A percentile compares a stretch with the other conserved stretches of the same genome.
phyloP scores from a whole-genome alignment of 2,888 invertebrate genomes.

The Chromoteleia sp. region DNA sequence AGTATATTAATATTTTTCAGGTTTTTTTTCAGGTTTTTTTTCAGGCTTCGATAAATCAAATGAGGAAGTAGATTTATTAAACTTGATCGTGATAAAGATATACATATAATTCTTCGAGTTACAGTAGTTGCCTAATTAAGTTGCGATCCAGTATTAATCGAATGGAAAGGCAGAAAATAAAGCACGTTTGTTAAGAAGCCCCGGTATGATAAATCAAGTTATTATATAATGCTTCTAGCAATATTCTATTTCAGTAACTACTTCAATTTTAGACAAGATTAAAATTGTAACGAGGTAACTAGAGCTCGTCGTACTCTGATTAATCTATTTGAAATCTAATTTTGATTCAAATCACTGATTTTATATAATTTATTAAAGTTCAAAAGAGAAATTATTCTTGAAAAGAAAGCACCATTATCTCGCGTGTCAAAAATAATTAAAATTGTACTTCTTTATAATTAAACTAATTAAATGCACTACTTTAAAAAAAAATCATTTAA shows the following conservation, averaged over 20 bases:
- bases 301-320: slow-evolving; percentile 1
- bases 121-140: neutral
- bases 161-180: neutral
- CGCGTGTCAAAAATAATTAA: no score
- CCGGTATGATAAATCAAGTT: neutral
- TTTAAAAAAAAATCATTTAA: neutral
- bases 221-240: neutral
- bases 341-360: slow-evolving; percentile 2
- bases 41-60: no score
- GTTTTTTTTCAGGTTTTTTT: no score
- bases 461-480: neutral
- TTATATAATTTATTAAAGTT: slow-evolving; percentile 2
- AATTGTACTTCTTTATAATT: no score
- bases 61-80: no score
- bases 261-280: slow-evolving; percentile 15
- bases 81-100: neutral
- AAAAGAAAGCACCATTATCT: no score
- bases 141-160: neutral
- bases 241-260: slow-evolving; percentile 8
- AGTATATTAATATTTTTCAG: no score
- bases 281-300: slow-evolving; percentile 16
- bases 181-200: neutral
- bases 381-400: no score
- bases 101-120: no score
- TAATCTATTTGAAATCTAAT: slow-evolving; percentile 7